These are phyloP conservation scores for Apotomis turbidana DNA, from an alignment of 2,888 invertebrate species.

Conservation along the genomic window DNA sequence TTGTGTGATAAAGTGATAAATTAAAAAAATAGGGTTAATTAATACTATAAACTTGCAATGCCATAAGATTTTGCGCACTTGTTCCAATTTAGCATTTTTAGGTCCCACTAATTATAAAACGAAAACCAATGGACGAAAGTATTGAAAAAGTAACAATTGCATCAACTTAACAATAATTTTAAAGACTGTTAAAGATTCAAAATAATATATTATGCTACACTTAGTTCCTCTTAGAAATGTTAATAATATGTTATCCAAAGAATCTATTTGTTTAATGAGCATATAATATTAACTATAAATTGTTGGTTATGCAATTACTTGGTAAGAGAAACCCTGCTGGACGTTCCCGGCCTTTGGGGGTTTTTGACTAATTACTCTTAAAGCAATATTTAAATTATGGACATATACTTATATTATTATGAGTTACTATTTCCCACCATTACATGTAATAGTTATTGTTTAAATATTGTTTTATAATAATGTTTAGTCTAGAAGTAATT, in stretches of 20 bases:
- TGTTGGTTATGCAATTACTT: conserved; percentile 69
- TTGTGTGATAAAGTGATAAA: conserved; percentile 69
- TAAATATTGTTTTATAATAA: conserved; percentile 79
- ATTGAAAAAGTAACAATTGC: conserved; percentile 56
- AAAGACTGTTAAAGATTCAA: conserved; percentile 55
- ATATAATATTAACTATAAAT: conserved; percentile 75
- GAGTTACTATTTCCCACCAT: conserved; percentile 77
- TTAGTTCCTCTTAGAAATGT: conserved; percentile 82
- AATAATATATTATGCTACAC: conserved; percentile 63
- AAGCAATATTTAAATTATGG: conserved; percentile 79
- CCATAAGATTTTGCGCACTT: conserved; percentile 72
- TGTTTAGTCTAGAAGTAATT: conserved; percentile 70
- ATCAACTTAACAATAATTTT: conserved; percentile 52
- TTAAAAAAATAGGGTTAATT: conserved; percentile 70
- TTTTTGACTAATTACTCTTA: conserved; percentile 66
- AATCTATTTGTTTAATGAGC: conserved; percentile 67
- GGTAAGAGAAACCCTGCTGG: conserved; percentile 66
- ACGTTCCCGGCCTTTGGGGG: conserved; percentile 55
- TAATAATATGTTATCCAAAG: conserved; percentile 82
- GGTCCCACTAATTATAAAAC: conserved; percentile 56
- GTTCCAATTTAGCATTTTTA: conserved; percentile 78
- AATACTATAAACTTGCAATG: conserved; percentile 69
- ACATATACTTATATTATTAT: conserved; percentile 67
- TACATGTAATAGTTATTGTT: conserved; percentile 73
- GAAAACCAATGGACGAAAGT: conserved; percentile 50